These are phyloP conservation scores for Resseliella maxima DNA, from an alignment of 2,888 invertebrate species.

Conservation along the genomic window DNA sequence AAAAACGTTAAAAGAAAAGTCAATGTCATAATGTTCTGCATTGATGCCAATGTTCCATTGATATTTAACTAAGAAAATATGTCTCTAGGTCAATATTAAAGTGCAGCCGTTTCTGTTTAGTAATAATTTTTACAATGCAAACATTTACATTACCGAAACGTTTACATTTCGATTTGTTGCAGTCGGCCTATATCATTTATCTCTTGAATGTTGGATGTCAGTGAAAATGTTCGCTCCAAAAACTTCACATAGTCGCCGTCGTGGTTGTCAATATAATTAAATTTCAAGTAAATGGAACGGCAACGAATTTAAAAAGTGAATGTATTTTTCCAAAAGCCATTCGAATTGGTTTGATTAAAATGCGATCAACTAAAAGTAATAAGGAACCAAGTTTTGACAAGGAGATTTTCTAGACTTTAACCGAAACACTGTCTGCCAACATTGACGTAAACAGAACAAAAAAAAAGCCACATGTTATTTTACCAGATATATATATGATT, in stretches of 20 bases:
- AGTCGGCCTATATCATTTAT: background rate
- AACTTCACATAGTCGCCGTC: background rate
- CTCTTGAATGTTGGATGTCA: background rate
- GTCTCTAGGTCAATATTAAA: slow-evolving; percentile 16
- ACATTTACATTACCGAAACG: background rate
- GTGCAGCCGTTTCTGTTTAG: background rate
- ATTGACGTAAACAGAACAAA: slow-evolving; percentile 3
- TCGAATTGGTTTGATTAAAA: background rate
- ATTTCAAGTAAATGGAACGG: slow-evolving; percentile 30
- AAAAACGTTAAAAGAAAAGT: background rate
- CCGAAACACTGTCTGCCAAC: background rate
- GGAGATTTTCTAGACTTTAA: no score
- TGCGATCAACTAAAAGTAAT: background rate
- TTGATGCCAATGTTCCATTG: background rate
- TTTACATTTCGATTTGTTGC: slow-evolving; percentile 13
- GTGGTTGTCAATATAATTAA: slow-evolving; percentile 46
- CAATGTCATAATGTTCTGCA: slow-evolving; percentile 23
- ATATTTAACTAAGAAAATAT: slow-evolving; percentile 30
- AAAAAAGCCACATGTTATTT: slow-evolving; percentile 23
- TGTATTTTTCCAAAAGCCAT: background rate
- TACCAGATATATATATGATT: background rate
- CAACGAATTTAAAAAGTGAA: slow-evolving; percentile 35
- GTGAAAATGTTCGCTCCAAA: background rate
- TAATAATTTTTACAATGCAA: background rate
- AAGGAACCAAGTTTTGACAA: background rate